Conservation (phyloP, 2,113 vertebrate species). For the Hyperopisus bebe region DNA sequence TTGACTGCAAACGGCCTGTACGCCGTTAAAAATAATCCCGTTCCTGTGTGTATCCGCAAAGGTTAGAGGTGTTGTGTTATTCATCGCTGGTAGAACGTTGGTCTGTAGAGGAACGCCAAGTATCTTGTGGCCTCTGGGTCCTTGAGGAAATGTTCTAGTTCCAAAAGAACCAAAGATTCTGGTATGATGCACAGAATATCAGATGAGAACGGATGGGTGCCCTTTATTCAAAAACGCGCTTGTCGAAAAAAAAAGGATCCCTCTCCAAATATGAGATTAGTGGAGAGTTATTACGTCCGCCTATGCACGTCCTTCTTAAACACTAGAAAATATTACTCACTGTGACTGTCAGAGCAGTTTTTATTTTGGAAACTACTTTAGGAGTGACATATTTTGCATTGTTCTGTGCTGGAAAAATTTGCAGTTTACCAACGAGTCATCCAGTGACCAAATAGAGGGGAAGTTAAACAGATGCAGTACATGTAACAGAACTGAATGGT, state of each 20-base stretch:
- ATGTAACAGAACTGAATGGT: not conserved
- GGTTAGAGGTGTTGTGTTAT: not conserved
- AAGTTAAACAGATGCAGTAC: not conserved
- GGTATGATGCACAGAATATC: not conserved
- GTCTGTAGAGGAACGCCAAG: not conserved
- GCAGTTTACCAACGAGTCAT: not conserved
- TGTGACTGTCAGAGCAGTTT: not conserved
- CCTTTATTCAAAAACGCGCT: not conserved
- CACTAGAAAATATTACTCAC: slow-evolving; percentile 4
- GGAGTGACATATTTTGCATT: slow-evolving; percentile 8
- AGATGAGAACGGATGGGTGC: not conserved
- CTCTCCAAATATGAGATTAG: not conserved
- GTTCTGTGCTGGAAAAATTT: not conserved
- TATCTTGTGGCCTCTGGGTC: not conserved
- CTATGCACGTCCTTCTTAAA: not conserved
- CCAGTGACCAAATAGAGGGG: not conserved
- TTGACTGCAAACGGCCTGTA: not conserved
- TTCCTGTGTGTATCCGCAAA: not conserved
- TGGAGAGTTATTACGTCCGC: not conserved
- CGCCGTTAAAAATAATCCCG: not conserved
- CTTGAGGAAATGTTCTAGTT: not conserved
- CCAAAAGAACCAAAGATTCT: not conserved
- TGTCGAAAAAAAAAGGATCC: not conserved
- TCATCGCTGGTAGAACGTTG: not conserved
- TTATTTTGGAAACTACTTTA: not conserved